These are phyloP conservation scores for Anthoscopus minutus DNA, from an alignment of 2,113 vertebrate genomes.

Conservation along the genomic window DNA sequence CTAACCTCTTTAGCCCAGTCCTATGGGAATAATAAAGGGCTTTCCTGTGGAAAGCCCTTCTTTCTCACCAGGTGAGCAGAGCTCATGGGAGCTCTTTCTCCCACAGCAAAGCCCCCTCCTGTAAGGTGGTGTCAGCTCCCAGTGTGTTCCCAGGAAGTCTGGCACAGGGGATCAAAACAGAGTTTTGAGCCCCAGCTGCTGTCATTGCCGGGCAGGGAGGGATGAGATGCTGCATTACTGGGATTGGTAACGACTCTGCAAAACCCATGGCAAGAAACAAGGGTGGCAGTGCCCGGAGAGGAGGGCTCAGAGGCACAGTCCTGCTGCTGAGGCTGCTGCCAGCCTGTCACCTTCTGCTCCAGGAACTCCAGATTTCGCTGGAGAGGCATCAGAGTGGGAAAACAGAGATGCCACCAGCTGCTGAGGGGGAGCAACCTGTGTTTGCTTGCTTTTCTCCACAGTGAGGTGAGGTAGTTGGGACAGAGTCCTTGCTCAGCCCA, in stretches of 20 bases:
- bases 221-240: not conserved
- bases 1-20: not conserved
- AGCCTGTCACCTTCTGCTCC: not conserved
- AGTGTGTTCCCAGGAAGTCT: not conserved
- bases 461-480: not conserved
- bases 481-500: not conserved
- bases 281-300: rapidly evolving
- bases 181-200: not conserved
- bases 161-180: not conserved
- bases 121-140: not conserved
- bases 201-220: not conserved
- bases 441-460: not conserved
- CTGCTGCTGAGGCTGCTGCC: not conserved
- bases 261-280: not conserved
- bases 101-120: not conserved
- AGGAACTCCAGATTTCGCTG: not conserved
- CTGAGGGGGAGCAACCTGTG: rapidly evolving
- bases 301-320: not conserved
- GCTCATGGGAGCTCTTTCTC: not conserved
- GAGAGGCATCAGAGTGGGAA: not conserved
- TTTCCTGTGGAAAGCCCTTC: not conserved
- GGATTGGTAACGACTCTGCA: not conserved
- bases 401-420: not conserved
- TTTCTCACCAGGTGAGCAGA: not conserved
- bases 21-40: not conserved